Conservation (phyloP, 2,113 vertebrate genomes). For the Atherinomorus stipes region DNA sequence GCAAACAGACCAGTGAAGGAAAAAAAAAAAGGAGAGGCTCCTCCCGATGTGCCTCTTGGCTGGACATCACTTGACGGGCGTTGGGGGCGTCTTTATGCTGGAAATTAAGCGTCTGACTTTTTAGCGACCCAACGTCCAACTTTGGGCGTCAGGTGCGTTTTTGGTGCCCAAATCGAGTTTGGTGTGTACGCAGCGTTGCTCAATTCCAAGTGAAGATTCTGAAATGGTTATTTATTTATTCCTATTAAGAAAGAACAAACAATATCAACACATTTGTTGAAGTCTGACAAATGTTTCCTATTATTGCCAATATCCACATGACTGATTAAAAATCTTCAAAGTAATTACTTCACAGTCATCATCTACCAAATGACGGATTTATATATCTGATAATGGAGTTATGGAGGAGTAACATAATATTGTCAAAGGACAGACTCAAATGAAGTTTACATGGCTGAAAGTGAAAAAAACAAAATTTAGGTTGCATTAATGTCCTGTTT, state of each 20-base stretch:
- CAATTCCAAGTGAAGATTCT: not conserved
- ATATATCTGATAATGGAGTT: constrained; percentile 19
- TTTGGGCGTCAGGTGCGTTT: too few species aligned
- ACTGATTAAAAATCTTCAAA: constrained; percentile 21
- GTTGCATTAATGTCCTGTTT: not conserved
- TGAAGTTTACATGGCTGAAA: not conserved
- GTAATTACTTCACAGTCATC: constrained; percentile 17
- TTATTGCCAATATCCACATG: constrained; percentile 2
- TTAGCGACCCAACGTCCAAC: too few species aligned
- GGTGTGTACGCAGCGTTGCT: too few species aligned
- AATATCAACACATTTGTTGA: not conserved
- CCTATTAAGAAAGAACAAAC: not conserved
- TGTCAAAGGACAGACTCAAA: constrained; percentile 4
- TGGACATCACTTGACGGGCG: too few species aligned
- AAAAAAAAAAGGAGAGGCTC: too few species aligned
- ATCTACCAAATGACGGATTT: constrained; percentile 8
- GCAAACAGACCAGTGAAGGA: too few species aligned
- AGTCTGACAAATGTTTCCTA: not conserved
- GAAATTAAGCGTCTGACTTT: too few species aligned
- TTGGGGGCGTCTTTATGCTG: too few species aligned
- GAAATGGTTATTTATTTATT: not conserved
- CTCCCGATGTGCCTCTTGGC: too few species aligned
- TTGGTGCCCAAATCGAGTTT: too few species aligned
- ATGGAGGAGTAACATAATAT: constrained; percentile 4
- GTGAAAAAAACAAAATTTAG: not conserved